These are phyloP conservation scores for Danaus melanippus DNA, from an alignment of 1,140 invertebrate species.

Conservation along the genomic window DNA sequence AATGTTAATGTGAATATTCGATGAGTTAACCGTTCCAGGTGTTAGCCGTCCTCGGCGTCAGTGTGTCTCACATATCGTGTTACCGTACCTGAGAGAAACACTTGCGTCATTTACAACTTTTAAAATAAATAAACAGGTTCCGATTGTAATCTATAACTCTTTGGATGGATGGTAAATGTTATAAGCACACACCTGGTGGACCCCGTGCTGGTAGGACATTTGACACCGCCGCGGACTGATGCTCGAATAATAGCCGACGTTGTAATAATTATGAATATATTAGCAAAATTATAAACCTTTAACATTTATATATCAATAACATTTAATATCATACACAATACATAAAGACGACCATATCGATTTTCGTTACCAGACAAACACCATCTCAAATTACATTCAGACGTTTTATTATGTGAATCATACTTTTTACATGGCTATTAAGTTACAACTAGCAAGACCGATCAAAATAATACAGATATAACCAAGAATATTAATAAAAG, in stretches of 20 bases:
- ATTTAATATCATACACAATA: conserved; percentile 12
- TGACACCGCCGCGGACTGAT: conserved; percentile 40
- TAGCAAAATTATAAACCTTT: conserved; percentile 27
- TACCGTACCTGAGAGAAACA: conserved; percentile 53
- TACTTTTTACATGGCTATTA: conserved; percentile 10
- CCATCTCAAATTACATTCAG: conserved; percentile 12
- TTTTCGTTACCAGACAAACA: conserved; percentile 7
- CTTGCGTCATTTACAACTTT: conserved; percentile 70
- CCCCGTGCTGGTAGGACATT: conserved; percentile 57
- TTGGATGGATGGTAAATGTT: conserved; percentile 61
- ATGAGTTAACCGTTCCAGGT: conserved; percentile 19
- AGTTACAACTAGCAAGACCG: conserved; percentile 9
- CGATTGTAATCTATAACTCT: conserved; percentile 68
- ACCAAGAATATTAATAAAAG: no score
- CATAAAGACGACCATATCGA: conserved; percentile 12
- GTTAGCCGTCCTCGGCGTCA: conserved; percentile 30
- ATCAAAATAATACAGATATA: conserved; percentile 1
- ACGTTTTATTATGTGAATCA: conserved; percentile 13
- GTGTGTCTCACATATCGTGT: conserved; percentile 40
- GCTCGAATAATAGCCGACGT: conserved; percentile 25
- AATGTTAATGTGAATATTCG: conserved; percentile 19
- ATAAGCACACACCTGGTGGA: conserved; percentile 59
- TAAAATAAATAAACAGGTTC: conserved; percentile 70
- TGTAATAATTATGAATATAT: conserved; percentile 35
- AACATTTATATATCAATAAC: conserved; percentile 12